A percentile compares a stretch with the other conserved stretches of the same genome.
phyloP scores from a whole-genome alignment of 1,140 invertebrate genomes.

The Leptinotarsa defecta region DNA sequence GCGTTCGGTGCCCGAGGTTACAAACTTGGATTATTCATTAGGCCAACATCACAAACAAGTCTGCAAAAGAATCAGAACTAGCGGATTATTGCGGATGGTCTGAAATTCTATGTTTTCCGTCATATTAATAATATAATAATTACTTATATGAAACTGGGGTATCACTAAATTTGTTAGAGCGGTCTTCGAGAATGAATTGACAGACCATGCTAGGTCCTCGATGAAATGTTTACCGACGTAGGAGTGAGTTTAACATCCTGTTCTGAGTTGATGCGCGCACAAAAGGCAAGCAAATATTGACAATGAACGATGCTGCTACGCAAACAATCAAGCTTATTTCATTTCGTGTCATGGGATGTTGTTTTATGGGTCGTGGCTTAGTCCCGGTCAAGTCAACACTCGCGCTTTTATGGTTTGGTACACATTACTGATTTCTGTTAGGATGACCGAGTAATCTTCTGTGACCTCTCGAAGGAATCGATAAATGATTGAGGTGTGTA shows the following conservation, averaged over 20 bases:
- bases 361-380: not conserved
- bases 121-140: too few relatives aligned
- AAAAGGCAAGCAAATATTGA: constrained; percentile 15
- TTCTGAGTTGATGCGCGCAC: constrained; percentile 15
- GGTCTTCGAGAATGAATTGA: too few relatives aligned
- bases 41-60: too few relatives aligned
- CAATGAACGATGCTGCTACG: constrained; percentile 16
- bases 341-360: constrained; percentile 18
- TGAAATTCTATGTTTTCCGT: too few relatives aligned
- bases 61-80: too few relatives aligned
- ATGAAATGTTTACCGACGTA: constrained; percentile 12
- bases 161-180: too few relatives aligned
- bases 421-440: constrained; percentile 3
- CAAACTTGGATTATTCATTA: too few relatives aligned
- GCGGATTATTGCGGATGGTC: too few relatives aligned
- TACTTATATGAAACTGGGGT: too few relatives aligned
- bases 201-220: not conserved
- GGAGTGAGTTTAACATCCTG: constrained; percentile 22
- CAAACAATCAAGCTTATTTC: constrained; percentile 18
- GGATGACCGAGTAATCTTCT: not conserved
- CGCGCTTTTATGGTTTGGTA: not conserved
- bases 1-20: too few relatives aligned
- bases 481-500: not conserved
- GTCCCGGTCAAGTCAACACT: not conserved
- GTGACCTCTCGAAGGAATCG: not conserved